These are phyloP conservation scores for Heterochromis multidens DNA, from an alignment of 2,113 vertebrate species.

Conservation along the genomic window DNA sequence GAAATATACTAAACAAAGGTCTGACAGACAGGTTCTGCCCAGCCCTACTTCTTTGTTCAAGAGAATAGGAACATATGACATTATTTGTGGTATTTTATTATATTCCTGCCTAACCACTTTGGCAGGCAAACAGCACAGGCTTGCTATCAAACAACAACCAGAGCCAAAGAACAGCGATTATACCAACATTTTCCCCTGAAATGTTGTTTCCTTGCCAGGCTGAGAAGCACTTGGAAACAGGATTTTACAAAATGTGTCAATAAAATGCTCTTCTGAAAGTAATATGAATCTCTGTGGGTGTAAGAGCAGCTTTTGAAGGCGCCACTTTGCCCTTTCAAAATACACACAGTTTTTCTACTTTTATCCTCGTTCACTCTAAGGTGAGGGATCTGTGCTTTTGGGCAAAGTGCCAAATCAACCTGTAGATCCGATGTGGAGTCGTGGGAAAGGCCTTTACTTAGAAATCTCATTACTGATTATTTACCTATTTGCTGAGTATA, in stretches of 20 bases:
- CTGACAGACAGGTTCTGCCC: neutral
- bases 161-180: constrained; percentile 19
- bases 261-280: constrained; percentile 1
- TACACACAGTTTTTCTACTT: neutral
- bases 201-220: constrained; percentile 4
- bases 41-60: neutral
- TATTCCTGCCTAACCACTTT: neutral
- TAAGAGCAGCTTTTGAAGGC: neutral
- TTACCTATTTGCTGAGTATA: neutral
- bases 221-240: neutral
- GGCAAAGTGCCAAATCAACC: neutral
- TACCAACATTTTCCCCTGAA: neutral
- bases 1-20: neutral
- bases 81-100: neutral
- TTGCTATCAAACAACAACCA: neutral
- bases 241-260: neutral
- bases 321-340: neutral
- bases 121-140: neutral
- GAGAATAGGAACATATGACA: neutral
- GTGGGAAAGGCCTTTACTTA: neutral
- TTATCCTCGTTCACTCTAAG: neutral
- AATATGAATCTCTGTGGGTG: neutral
- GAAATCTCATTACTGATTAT: neutral
- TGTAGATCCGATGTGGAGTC: neutral
- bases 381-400: neutral